These are phyloP conservation scores for Rhadinocentrus ornatus DNA, from an alignment of 2,797 vertebrate species.

Conservation along the genomic window DNA sequence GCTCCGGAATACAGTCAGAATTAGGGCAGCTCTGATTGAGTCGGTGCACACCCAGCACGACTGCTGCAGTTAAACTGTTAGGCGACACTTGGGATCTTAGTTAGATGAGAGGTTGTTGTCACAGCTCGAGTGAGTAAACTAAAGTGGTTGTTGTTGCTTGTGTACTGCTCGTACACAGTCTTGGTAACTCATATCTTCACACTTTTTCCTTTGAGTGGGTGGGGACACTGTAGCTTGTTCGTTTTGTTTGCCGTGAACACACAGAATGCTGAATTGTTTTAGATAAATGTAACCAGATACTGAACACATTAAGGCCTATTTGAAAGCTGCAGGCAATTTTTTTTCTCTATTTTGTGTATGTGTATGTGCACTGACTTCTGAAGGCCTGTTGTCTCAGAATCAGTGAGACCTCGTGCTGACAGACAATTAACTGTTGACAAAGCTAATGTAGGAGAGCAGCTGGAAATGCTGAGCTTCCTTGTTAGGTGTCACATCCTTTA, in stretches of 20 bases:
- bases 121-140: conserved; percentile 34
- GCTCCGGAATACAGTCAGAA: conserved; percentile 14
- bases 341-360: not conserved
- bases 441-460: conserved; percentile 47
- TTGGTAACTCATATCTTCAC: conserved; percentile 17
- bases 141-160: conserved; percentile 21
- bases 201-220: conserved; percentile 6
- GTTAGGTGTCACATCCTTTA: conserved; percentile 65
- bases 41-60: conserved; percentile 20
- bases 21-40: conserved; percentile 32
- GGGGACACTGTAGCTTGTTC: conserved; percentile 2
- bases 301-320: conserved; percentile 3
- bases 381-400: conserved; percentile 1
- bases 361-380: conserved; percentile 5
- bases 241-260: conserved; percentile 3
- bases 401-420: conserved; percentile 26
- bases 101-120: conserved; percentile 38
- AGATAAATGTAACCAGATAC: not conserved
- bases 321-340: conserved; percentile 5
- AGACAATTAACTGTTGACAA: conserved; percentile 57
- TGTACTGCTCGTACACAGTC: conserved; percentile 20
- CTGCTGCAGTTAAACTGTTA: conserved; percentile 37
- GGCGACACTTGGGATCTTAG: conserved; percentile 23
- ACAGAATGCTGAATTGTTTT: not conserved
- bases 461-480: conserved; percentile 64